Percentiles rank a stretch among this genome's conserved stretches.
These are phyloP conservation scores for Ophraella communa DNA, from an alignment of 2,888 invertebrate genomes.

Conservation along the genomic window DNA sequence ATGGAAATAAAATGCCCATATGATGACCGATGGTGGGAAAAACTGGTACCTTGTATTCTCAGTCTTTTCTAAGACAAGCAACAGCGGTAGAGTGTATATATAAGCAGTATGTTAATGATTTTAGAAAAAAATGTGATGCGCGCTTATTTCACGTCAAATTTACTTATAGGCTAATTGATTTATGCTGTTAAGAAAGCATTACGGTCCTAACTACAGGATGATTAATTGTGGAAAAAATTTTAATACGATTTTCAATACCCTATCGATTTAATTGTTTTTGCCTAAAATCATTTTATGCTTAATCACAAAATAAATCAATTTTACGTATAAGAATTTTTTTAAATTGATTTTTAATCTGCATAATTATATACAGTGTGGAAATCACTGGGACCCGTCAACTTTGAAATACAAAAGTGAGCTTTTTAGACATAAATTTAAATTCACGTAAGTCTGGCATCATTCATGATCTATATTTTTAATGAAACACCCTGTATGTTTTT, in stretches of 20 bases:
- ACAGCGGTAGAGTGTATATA: not conserved
- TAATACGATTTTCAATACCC: not conserved
- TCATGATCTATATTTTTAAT: too few relatives aligned
- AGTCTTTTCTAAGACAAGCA: slow-evolving; percentile 45
- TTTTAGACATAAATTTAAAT: too few relatives aligned
- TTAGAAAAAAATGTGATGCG: slow-evolving; percentile 27
- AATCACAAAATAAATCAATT: too few relatives aligned
- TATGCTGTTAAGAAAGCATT: slow-evolving; percentile 25
- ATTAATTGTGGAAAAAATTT: not conserved
- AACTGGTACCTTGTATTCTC: slow-evolving; percentile 58
- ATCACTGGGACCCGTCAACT: too few relatives aligned
- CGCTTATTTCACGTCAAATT: slow-evolving; percentile 31
- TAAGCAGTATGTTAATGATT: slow-evolving; percentile 24
- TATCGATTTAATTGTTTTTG: too few relatives aligned
- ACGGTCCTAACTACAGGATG: slow-evolving; percentile 8
- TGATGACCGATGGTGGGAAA: slow-evolving; percentile 59
- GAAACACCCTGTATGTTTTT: too few relatives aligned
- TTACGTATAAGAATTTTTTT: too few relatives aligned
- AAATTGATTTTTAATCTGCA: too few relatives aligned
- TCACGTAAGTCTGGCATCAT: too few relatives aligned
- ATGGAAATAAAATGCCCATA: slow-evolving; percentile 55
- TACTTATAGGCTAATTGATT: slow-evolving; percentile 31
- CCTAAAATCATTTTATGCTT: too few relatives aligned
- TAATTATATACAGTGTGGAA: too few relatives aligned
- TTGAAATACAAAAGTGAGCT: too few relatives aligned